Conservation (phyloP, 2,113 vertebrate species). For the Passerina amoena region DNA sequence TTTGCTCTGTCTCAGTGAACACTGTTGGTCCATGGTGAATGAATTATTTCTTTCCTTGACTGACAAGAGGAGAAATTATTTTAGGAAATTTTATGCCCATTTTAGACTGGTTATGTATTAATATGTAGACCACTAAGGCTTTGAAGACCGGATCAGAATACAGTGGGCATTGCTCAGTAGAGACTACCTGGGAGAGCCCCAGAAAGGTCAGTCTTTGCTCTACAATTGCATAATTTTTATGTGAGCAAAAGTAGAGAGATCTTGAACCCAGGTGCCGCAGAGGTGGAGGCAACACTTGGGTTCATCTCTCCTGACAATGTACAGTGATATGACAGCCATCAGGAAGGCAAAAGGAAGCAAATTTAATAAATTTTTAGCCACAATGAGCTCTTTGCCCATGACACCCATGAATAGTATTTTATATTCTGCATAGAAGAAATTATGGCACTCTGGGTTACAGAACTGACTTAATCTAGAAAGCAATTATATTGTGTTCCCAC, state of each 20-base stretch:
- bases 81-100: constrained; percentile 29
- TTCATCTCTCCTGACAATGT: accelerated
- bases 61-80: constrained; percentile 53
- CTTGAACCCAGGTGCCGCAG: background rate
- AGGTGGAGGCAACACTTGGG: background rate
- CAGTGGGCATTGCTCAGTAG: background rate
- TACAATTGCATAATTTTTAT: background rate
- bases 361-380: background rate
- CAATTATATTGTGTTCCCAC: background rate
- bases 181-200: background rate
- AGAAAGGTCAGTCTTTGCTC: background rate
- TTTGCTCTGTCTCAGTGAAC: constrained; percentile 62
- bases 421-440: background rate
- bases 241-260: background rate
- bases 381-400: background rate
- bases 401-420: background rate
- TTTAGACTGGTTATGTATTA: constrained; percentile 12
- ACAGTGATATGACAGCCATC: background rate
- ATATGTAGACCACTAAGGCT: background rate
- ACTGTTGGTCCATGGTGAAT: constrained; percentile 52
- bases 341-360: background rate
- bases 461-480: background rate
- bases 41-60: constrained; percentile 63
- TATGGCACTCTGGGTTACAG: background rate
- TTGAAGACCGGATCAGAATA: background rate